Conservation (phyloP, 2,797 vertebrate species). For the Avahi laniger region DNA sequence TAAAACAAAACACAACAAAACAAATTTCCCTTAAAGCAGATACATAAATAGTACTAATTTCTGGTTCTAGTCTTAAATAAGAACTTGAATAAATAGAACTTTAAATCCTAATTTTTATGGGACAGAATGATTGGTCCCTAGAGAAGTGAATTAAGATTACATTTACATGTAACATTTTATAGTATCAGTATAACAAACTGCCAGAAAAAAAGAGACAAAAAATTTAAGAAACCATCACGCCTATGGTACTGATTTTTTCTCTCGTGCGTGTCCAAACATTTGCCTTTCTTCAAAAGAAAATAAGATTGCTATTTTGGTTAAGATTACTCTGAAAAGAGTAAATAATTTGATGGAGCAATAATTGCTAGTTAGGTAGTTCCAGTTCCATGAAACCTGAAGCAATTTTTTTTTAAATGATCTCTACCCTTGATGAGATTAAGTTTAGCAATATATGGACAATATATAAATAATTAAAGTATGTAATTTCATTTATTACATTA, state of each 20-base stretch:
- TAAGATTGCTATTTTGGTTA: background rate
- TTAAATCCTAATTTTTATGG: slow-evolving; percentile 3
- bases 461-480: background rate
- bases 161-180: background rate
- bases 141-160: background rate
- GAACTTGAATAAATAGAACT: background rate
- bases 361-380: background rate
- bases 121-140: background rate
- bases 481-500: background rate
- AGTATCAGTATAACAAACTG: background rate
- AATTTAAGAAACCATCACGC: background rate
- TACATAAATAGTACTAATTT: background rate
- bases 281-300: background rate
- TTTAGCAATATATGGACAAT: background rate
- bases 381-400: background rate
- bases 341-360: background rate
- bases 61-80: background rate
- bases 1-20: background rate
- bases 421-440: background rate
- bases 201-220: background rate
- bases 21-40: background rate
- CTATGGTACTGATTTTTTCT: background rate
- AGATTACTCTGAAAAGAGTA: background rate
- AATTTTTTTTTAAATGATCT: background rate
- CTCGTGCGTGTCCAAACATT: background rate